These are phyloP conservation scores for Thereva unica DNA, from an alignment of 2,888 invertebrate species.

Conservation along the genomic window DNA sequence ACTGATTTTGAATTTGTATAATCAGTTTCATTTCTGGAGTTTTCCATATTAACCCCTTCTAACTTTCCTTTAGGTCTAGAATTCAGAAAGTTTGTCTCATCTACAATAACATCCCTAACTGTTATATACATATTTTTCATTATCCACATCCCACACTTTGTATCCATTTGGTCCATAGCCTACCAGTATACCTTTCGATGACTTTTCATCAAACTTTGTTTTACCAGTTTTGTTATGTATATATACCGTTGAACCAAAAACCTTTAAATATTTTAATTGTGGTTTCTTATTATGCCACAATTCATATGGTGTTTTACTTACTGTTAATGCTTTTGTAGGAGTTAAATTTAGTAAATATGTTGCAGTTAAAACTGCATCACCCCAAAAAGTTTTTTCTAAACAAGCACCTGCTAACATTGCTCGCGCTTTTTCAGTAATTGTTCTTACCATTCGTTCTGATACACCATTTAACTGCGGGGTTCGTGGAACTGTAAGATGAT, in stretches of 20 bases:
- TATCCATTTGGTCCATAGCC: slow-evolving; percentile 51
- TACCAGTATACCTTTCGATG: slow-evolving; percentile 49
- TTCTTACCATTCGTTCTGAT: slow-evolving; percentile 38
- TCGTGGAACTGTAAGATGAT: slow-evolving; percentile 53
- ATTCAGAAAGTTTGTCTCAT: slow-evolving; percentile 46
- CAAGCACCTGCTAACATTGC: slow-evolving; percentile 48
- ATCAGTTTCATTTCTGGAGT: slow-evolving; percentile 1
- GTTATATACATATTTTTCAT: slow-evolving; percentile 45
- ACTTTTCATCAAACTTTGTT: slow-evolving; percentile 49
- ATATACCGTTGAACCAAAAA: slow-evolving; percentile 4
- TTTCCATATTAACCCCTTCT: slow-evolving; percentile 24
- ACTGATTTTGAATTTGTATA: neutral
- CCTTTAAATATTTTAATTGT: too few species aligned
- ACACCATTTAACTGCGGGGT: slow-evolving; percentile 55
- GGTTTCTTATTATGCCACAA: too few species aligned
- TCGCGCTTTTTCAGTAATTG: slow-evolving; percentile 52
- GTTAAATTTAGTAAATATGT: slow-evolving; percentile 51
- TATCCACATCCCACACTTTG: slow-evolving; percentile 48
- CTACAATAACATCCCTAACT: slow-evolving; percentile 50
- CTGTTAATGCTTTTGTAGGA: slow-evolving; percentile 49
- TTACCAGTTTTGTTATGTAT: slow-evolving; percentile 47
- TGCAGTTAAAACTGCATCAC: slow-evolving; percentile 52
- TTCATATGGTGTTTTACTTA: slow-evolving; percentile 38
- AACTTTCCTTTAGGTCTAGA: slow-evolving; percentile 41
- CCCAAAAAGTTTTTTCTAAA: slow-evolving; percentile 51